Evolutionary conservation across 2,113 vertebrate species (phyloP), one percentile per base, ranked within the genome.

Genomic region (Scopus umbretta): DNA sequence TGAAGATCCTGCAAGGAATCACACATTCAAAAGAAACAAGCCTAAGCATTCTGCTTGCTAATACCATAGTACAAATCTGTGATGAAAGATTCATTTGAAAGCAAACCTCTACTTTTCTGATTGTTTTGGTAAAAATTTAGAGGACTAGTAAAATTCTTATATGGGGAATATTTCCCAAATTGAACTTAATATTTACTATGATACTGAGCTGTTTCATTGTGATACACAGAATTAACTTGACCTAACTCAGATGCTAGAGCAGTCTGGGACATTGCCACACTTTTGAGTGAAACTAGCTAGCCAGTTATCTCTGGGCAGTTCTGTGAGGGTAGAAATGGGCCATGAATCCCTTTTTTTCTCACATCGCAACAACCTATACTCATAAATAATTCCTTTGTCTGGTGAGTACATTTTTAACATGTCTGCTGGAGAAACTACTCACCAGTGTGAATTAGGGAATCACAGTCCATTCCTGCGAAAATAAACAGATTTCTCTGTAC

Each of bases 191-290:
- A 56, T 72, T 43, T 75, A 16, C 10, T 23, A 7, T 10, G 16
- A 47, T 53, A 49, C 27, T 59, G 38, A 71, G 18, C 10, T 68
- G 22, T 62, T 89, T 42, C 63, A 34, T 20, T 52, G 15, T 56
- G 26, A 59, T 53, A 36, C 4, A 59, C 3, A 36, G 2, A 27
- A 87, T 11, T 76, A 45, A 62, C 15, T 62, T 2, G 4, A 59
- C 27, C 26, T 56, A 53, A 72, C 4, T 25, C 9, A 59, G 17
- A 53, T 6, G 8, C 11, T 25, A 90, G 47, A 38, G 15, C 18
- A 19, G 10, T 67, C 6, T 2, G 3, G 3, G 3, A 50, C 45
- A 68, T n/a, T 34, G 42, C 3, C n/a, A 18, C 0, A 4, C 13
- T 72, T 56, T 11, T 29, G 27, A 72, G n/a, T 52, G 15, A 83